Base-by-base conservation (phyloP, 1,140 invertebrate species). In the Chlorops oryzae region DNA sequence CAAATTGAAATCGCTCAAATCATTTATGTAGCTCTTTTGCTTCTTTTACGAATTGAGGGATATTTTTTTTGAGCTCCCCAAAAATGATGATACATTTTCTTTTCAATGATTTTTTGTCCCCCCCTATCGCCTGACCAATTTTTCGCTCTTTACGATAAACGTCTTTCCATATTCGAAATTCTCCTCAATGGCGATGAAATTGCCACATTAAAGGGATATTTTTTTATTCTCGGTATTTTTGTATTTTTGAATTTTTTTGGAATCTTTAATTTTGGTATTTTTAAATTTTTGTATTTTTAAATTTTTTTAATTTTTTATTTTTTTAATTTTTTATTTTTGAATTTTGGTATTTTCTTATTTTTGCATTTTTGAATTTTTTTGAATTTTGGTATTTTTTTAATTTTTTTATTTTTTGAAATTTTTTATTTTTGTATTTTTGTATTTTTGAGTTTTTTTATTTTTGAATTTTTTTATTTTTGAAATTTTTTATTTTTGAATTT, bases 191-290 rank as follows among this genome's bases (percentile, higher is more conserved):
- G n/a, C n/a, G n/a, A n/a, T n/a, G n/a, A n/a, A n/a, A n/a, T n/a
- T n/a, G n/a, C n/a, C n/a, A n/a, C n/a, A n/a, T n/a, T n/a, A n/a
- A n/a, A 38, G 35, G 35, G 45, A 44, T 43, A 52, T 53, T 50
- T 32, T 32, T 32, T 9, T 32, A 32, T 32, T 7, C 27, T 32
- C 7, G 7, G n/a, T 32, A 32, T 32, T 32, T 51, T 28, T 52
- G 43, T 45, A 53, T 49, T 51, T 49, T 54, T 58, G 59, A 50
- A 50, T 50, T n/a, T n/a, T n/a, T n/a, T n/a, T n/a, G n/a, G n/a
- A n/a, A 32, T 49, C 12, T 46, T 52, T 47, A 15, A 15, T 53
- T 35, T 35, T 54, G n/a, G n/a, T n/a, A n/a, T 32, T 10, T 32
- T 32, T 32, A 15, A 10, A 32, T 15, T 10, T 32, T 32, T 32